Conservation (phyloP, 2,797 vertebrate species). For the Hoplostethus mediterraneus region DNA sequence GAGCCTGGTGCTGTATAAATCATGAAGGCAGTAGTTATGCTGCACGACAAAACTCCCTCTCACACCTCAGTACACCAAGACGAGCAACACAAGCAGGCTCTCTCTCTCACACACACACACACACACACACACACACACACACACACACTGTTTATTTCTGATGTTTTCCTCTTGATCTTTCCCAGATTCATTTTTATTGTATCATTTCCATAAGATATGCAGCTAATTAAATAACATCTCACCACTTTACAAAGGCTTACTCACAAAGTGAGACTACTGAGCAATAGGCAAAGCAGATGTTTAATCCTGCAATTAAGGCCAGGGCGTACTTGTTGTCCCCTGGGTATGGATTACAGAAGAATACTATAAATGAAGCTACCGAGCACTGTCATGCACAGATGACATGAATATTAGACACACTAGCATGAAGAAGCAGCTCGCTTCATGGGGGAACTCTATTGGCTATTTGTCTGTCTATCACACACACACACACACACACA, state of each 20-base stretch:
- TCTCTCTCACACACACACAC: not conserved
- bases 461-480: not conserved
- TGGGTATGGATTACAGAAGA: constrained; percentile 60
- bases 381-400: constrained; percentile 30
- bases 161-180: constrained; percentile 36
- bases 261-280: constrained; percentile 69
- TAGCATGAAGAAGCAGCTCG: not conserved
- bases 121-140: not conserved
- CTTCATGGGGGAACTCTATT: not conserved
- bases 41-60: constrained; percentile 41
- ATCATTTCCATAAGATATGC: constrained; percentile 68
- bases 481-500: not conserved
- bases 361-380: constrained; percentile 42
- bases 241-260: constrained; percentile 67
- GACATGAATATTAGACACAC: constrained; percentile 28
- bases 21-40: constrained; percentile 19
- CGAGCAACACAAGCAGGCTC: not conserved
- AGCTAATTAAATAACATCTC: constrained; percentile 79
- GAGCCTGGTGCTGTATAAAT: constrained; percentile 41
- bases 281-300: constrained; percentile 71
- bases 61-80: not conserved
- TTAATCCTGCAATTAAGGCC: constrained; percentile 81
- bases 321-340: constrained; percentile 55
- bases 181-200: constrained; percentile 42
- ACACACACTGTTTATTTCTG: constrained; percentile 18